These are phyloP conservation scores for Plebejus melissa DNA, from an alignment of 2,888 invertebrate genomes.

Conservation along the genomic window DNA sequence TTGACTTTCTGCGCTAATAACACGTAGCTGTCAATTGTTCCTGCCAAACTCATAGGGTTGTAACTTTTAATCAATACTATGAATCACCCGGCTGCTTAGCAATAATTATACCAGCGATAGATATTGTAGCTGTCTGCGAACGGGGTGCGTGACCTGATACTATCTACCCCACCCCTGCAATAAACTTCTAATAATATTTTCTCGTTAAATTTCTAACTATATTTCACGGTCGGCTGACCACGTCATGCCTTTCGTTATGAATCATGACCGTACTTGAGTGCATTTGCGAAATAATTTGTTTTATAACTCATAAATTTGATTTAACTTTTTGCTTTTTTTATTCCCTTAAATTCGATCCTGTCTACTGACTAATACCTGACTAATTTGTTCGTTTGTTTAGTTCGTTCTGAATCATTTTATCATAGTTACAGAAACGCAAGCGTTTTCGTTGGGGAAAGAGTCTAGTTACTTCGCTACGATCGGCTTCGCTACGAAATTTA, in stretches of 20 bases:
- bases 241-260: not conserved
- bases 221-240: not conserved
- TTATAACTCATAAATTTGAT: not conserved
- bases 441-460: too few relatives aligned
- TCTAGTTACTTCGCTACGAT: too few relatives aligned
- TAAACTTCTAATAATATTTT: conserved; percentile 14
- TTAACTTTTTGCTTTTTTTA: not conserved
- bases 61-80: not conserved
- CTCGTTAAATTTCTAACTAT: conserved; percentile 1
- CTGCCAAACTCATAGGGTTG: not conserved
- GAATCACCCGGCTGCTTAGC: not conserved
- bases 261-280: not conserved
- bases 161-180: not conserved
- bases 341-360: too few relatives aligned
- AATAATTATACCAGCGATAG: not conserved
- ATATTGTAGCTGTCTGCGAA: not conserved
- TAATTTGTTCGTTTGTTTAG: not conserved
- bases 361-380: not conserved
- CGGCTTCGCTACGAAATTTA: too few relatives aligned
- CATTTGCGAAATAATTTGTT: not conserved
- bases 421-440: not conserved
- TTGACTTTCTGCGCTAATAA: too few relatives aligned
- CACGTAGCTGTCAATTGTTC: not conserved
- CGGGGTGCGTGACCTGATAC: not conserved
- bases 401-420: not conserved